A percentile compares a stretch with the other conserved stretches of the same genome.
Evolutionary conservation across 2,888 invertebrate species (phyloP).

Genomic region (Caradrina clavipalpis): DNA sequence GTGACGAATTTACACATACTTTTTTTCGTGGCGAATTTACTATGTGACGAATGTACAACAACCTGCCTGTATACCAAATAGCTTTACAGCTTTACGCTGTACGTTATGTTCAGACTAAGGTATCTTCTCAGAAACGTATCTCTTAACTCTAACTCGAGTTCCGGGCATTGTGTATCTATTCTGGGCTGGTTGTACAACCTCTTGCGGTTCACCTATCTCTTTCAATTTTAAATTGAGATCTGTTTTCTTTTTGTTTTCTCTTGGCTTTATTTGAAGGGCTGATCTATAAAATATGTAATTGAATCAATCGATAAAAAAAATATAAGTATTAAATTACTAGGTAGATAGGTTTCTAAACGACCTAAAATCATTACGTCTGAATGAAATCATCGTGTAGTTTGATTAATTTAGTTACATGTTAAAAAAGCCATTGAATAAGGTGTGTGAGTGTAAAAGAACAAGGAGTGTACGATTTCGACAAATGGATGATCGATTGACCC

Average conservation of each 20-base stretch:
- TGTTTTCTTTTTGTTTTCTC: conserved; percentile 65
- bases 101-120: conserved; percentile 18
- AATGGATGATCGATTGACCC: too few species aligned
- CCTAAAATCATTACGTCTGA: too few species aligned
- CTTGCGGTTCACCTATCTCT: conserved; percentile 77
- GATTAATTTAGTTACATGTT: background rate
- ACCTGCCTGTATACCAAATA: too few species aligned
- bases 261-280: conserved; percentile 71
- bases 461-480: too few species aligned
- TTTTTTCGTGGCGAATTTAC: too few species aligned
- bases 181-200: conserved; percentile 68
- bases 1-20: too few species aligned
- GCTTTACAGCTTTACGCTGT: too few species aligned
- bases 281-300: conserved; percentile 73
- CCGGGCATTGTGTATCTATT: conserved; percentile 76
- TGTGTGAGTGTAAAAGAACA: too few species aligned
- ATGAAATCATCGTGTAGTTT: background rate
- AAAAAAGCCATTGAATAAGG: background rate
- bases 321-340: too few species aligned
- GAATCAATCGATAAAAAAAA: background rate
- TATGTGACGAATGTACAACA: too few species aligned
- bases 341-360: too few species aligned
- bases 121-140: conserved; percentile 70
- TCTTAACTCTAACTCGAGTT: conserved; percentile 79
- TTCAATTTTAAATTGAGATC: conserved; percentile 67